Evolutionary conservation across 2,888 invertebrate species (phyloP).

Genomic region (Crossocerus cetratus): DNA sequence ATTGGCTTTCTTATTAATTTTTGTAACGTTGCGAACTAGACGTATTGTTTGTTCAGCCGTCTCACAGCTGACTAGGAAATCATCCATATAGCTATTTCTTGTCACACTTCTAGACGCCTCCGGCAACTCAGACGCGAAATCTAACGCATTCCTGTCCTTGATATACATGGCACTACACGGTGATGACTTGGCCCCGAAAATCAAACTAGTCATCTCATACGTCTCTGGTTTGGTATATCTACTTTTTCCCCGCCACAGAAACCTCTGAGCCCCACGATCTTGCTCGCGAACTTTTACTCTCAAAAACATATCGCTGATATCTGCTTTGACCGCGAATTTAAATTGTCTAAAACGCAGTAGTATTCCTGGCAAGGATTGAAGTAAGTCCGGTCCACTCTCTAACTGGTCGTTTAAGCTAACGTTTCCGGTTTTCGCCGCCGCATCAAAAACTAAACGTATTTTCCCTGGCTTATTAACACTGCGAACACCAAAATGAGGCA

Average conservation of each 20-base stretch:
- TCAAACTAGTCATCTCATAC: constrained; percentile 56
- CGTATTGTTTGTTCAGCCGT: constrained; percentile 39
- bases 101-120: background rate
- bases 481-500: background rate
- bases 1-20: constrained; percentile 37
- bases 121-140: background rate
- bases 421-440: constrained; percentile 58
- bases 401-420: constrained; percentile 59
- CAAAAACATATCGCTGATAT: constrained; percentile 68
- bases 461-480: constrained; percentile 57
- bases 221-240: constrained; percentile 12
- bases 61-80: constrained; percentile 60
- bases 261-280: constrained; percentile 60
- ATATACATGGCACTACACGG: constrained; percentile 61
- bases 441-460: constrained; percentile 64
- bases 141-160: constrained; percentile 33
- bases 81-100: constrained; percentile 59
- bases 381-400: constrained; percentile 66
- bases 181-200: constrained; percentile 56
- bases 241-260: constrained; percentile 42
- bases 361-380: constrained; percentile 65
- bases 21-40: constrained; percentile 35
- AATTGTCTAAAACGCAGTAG: constrained; percentile 69
- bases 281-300: constrained; percentile 57
- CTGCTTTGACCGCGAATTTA: constrained; percentile 64